Conservation (phyloP, 2,888 invertebrate species). For the Rhaphigaster nebulosa region DNA sequence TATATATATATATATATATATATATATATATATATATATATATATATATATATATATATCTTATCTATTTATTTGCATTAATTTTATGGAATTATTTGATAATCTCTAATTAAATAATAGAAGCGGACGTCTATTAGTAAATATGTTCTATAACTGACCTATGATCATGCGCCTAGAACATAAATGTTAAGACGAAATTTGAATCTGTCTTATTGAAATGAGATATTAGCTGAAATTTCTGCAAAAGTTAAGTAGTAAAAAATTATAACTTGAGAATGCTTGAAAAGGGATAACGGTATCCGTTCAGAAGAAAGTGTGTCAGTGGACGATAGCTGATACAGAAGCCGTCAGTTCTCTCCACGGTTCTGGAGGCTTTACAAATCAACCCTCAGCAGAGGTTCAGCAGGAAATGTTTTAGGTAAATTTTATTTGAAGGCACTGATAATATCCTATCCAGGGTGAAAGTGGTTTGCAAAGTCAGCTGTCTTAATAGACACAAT, state of each 20-base stretch:
- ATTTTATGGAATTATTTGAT: no score
- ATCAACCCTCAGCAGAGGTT: neutral
- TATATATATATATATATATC: no score
- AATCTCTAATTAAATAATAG: no score
- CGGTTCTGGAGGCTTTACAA: neutral
- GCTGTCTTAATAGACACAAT: no score
- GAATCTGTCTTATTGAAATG: neutral
- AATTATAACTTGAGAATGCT: neutral
- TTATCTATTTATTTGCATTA: no score
- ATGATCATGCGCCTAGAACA: no score
- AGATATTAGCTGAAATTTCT: neutral
- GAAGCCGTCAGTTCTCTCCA: neutral
- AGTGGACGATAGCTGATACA: neutral
- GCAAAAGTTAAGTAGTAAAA: neutral
- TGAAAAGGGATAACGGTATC: slow-evolving; percentile 17
- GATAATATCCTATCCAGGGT: neutral
- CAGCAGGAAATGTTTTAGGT: neutral
- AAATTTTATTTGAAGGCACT: neutral
- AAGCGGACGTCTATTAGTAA: no score
- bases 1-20: no score
- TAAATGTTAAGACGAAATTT: neutral
- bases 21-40: no score
- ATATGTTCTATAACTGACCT: no score
- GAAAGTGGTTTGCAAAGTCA: no score
- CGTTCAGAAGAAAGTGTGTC: neutral